phyloP scores from a whole-genome alignment of 2,888 invertebrate species.

The Drosophila anomalata region DNA sequence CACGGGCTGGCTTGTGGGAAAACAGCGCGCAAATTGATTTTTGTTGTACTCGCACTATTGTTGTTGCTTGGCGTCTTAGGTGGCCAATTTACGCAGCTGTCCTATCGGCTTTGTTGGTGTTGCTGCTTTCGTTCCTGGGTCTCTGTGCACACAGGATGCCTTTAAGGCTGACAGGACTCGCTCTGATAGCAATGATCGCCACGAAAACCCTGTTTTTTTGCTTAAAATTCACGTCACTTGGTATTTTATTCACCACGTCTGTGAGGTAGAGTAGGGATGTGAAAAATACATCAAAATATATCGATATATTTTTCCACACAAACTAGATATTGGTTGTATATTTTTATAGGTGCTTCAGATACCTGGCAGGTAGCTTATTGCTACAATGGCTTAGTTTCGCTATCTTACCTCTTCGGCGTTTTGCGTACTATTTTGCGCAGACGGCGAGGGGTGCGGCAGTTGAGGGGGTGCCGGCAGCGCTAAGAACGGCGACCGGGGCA shows the following conservation, averaged over 20 bases:
- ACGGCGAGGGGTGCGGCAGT: constrained; percentile 19
- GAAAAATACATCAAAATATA: no score
- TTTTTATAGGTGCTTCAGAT: constrained; percentile 4
- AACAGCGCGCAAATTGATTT: constrained; percentile 73
- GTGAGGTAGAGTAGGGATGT: constrained; percentile 13
- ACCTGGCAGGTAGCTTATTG: constrained; percentile 51
- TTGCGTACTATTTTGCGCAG: constrained; percentile 12
- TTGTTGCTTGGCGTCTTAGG: constrained; percentile 43
- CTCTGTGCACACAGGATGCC: neutral
- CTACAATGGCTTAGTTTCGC: constrained; percentile 24
- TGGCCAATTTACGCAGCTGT: constrained; percentile 57
- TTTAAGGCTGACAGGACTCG: neutral
- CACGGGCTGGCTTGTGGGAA: constrained; percentile 48
- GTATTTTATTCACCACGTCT: constrained; percentile 69
- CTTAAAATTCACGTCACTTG: constrained; percentile 76
- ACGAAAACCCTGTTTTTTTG: constrained; percentile 70
- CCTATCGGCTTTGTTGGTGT: constrained; percentile 6
- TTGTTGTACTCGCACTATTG: constrained; percentile 44
- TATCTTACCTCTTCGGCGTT: constrained; percentile 68
- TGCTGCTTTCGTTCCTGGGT: neutral
- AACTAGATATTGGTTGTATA: neutral
- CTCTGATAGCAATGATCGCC: constrained; percentile 46
- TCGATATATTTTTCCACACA: no score
- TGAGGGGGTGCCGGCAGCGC: constrained; percentile 50
- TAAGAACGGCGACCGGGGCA: constrained; percentile 46